Conservation (phyloP, 1,140 invertebrate genomes). For the Dendroctonus valens region DNA sequence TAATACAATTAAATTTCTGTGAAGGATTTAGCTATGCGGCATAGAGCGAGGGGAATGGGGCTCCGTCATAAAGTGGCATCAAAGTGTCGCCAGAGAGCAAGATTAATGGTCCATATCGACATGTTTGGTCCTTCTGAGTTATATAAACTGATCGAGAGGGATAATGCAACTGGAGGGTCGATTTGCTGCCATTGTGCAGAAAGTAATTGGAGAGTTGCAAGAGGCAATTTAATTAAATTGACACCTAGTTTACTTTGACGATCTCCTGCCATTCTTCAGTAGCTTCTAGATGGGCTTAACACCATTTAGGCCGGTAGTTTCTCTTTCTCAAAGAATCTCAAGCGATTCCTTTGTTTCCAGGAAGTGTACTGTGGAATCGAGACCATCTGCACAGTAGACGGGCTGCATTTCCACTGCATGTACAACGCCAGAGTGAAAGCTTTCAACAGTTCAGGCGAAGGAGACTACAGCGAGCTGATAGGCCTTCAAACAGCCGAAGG, state of each 20-base stretch:
- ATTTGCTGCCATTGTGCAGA: too few relatives aligned
- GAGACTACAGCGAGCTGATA: conserved; percentile 92
- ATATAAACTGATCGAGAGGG: conserved; percentile 6
- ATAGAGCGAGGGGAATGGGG: not conserved
- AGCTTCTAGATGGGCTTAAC: too few relatives aligned
- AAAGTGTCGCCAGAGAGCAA: conserved; percentile 25
- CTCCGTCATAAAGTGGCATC: conserved; percentile 24
- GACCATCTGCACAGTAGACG: conserved; percentile 96
- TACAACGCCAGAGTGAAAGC: conserved; percentile 98
- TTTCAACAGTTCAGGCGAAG: conserved; percentile 94
- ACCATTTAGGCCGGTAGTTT: too few relatives aligned
- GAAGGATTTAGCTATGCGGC: too few relatives aligned
- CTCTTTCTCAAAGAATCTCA: too few relatives aligned
- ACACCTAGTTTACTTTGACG: too few relatives aligned
- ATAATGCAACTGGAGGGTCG: not conserved
- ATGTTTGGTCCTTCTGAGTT: conserved; percentile 25
- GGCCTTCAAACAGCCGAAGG: conserved; percentile 96
- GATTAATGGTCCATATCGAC: conserved; percentile 27
- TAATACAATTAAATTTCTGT: too few relatives aligned
- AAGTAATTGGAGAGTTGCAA: too few relatives aligned
- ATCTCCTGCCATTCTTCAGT: too few relatives aligned
- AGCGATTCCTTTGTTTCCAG: conserved; percentile 63
- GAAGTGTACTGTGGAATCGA: conserved; percentile 98
- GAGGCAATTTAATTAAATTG: too few relatives aligned
- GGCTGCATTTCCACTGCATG: conserved; percentile 95